phyloP scores from a whole-genome alignment of 2,113 vertebrate genomes.

The Nesogale talazaci region DNA sequence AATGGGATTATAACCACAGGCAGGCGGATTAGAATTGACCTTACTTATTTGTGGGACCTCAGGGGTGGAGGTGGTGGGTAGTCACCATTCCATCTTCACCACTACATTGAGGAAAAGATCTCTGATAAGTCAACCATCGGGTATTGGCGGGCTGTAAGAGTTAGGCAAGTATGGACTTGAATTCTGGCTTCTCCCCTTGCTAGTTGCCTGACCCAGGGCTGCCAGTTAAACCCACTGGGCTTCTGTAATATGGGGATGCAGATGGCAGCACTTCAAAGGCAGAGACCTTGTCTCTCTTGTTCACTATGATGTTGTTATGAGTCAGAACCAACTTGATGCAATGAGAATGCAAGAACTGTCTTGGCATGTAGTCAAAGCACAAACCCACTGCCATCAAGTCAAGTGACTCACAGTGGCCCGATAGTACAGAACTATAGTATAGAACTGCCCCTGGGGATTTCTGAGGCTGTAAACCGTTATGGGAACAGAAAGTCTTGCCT shows the following conservation, averaged over 20 bases:
- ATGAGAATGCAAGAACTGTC: no score
- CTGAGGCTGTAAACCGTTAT: no score
- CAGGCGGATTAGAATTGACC: no score
- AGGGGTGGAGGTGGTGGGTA: not conserved
- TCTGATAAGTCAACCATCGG: not conserved
- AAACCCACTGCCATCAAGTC: no score
- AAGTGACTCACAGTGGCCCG: no score
- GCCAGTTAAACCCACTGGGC: not conserved
- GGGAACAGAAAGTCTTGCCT: no score
- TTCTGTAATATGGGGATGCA: not conserved
- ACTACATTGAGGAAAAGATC: not conserved
- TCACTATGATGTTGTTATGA: no score
- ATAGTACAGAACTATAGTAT: no score
- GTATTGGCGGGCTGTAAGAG: not conserved
- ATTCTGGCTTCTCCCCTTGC: not conserved
- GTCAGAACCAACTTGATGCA: no score
- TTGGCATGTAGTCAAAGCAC: no score
- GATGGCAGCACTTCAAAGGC: not conserved
- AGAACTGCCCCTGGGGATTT: no score
- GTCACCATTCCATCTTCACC: not conserved
- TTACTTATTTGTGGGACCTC: no score
- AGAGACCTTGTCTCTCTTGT: not conserved
- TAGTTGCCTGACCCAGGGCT: not conserved
- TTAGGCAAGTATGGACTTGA: not conserved
- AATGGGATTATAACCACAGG: not conserved